These are phyloP conservation scores for Platyscapa corneri DNA, from an alignment of 1,140 invertebrate genomes.

Conservation along the genomic window DNA sequence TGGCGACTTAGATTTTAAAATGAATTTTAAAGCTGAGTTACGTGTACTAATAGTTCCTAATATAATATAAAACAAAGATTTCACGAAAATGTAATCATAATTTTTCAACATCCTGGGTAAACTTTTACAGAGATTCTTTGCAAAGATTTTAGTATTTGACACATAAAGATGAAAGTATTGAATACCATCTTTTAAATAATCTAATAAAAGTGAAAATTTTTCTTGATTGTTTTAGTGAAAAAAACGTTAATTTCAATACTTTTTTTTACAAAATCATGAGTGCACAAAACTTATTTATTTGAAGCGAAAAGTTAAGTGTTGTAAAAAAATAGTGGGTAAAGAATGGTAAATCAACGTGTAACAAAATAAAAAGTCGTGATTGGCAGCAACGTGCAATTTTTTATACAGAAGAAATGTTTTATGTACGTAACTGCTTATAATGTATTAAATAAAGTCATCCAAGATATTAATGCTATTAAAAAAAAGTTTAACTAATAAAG, in stretches of 20 bases:
- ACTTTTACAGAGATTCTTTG: conserved; percentile 19
- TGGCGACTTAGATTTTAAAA: conserved; percentile 49
- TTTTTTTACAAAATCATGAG: conserved; percentile 36
- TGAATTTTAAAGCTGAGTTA: conserved; percentile 46
- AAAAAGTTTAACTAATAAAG: not conserved
- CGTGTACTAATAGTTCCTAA: conserved; percentile 53
- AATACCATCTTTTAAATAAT: conserved; percentile 2
- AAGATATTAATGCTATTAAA: conserved; percentile 18
- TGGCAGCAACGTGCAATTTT: conserved; percentile 50
- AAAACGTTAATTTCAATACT: conserved; percentile 22
- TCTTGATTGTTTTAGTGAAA: conserved; percentile 17
- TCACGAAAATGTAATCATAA: conserved; percentile 29
- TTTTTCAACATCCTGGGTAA: conserved; percentile 40
- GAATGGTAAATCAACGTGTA: conserved; percentile 27
- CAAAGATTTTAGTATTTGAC: conserved; percentile 17
- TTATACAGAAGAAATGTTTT: conserved; percentile 37
- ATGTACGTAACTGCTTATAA: conserved; percentile 43
- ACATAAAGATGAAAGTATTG: not conserved
- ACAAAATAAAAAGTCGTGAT: conserved; percentile 37
- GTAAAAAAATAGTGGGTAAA: conserved; percentile 40
- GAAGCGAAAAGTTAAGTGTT: conserved; percentile 32
- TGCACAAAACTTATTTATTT: conserved; percentile 42
- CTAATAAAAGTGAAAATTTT: conserved; percentile 26
- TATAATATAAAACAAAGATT: conserved; percentile 32
- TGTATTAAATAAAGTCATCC: conserved; percentile 47